These are phyloP conservation scores for Eurypyga helias DNA, from an alignment of 2,113 vertebrate genomes.

Conservation along the genomic window DNA sequence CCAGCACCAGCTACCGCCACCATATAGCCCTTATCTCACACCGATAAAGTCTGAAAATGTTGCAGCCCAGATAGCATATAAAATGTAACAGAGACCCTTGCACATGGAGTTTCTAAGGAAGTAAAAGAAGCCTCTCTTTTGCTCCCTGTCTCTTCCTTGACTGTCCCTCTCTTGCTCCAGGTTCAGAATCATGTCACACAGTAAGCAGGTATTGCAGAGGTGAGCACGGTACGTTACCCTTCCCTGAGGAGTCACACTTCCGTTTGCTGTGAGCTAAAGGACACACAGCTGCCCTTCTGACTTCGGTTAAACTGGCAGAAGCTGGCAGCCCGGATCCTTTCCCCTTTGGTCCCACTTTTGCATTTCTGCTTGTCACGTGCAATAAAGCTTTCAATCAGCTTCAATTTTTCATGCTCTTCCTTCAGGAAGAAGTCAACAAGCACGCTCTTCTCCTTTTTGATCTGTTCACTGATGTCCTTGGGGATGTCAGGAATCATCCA, in stretches of 20 bases:
- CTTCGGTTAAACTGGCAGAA: conserved; percentile 81
- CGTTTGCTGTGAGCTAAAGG: conserved; percentile 83
- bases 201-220: neutral
- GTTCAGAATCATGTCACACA: neutral
- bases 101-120: neutral
- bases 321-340: conserved; percentile 82
- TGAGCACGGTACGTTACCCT: neutral
- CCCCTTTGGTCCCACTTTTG: conserved; percentile 12
- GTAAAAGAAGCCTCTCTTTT: neutral
- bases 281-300: conserved; percentile 55
- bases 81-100: neutral
- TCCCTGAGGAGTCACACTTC: conserved; percentile 81
- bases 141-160: neutral
- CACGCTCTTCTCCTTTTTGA: conserved; percentile 90
- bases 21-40: neutral
- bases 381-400: conserved; percentile 67
- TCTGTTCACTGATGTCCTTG: conserved; percentile 91
- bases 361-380: neutral
- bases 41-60: neutral
- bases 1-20: neutral
- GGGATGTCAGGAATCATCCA: conserved; percentile 97
- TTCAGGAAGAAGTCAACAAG: conserved; percentile 92
- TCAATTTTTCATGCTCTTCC: conserved; percentile 86
- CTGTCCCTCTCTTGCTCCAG: neutral
- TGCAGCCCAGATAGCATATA: neutral